These are phyloP conservation scores for Alloscopus bannaensis DNA, from an alignment of 2,888 invertebrate genomes.

Conservation along the genomic window DNA sequence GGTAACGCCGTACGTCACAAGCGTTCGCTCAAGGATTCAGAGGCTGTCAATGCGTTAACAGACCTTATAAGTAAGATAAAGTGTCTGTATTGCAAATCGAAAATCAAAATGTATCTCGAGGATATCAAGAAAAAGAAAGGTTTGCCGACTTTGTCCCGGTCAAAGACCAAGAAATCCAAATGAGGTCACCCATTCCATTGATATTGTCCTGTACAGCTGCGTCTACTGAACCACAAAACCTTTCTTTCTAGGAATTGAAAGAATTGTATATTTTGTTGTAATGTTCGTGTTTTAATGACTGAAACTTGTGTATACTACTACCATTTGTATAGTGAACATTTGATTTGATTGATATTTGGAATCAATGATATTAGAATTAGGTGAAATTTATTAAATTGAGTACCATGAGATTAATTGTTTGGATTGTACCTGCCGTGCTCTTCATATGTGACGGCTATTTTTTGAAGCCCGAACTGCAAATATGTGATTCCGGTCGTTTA, in stretches of 20 bases:
- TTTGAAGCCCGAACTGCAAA: conserved; percentile 26
- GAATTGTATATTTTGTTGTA: too few relatives aligned
- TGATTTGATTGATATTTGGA: too few relatives aligned
- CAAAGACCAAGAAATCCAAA: conserved; percentile 14
- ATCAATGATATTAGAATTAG: too few relatives aligned
- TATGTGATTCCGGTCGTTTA: conserved; percentile 8
- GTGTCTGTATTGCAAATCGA: conserved; percentile 20
- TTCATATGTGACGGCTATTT: conserved; percentile 28
- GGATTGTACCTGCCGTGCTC: neutral
- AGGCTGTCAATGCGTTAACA: neutral
- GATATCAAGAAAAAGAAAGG: conserved; percentile 2
- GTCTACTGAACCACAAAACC: too few relatives aligned
- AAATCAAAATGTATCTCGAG: conserved; percentile 20
- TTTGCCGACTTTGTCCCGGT: too few relatives aligned
- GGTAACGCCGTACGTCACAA: neutral
- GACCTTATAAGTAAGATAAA: conserved; percentile 33
- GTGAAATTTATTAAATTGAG: conserved; percentile 2
- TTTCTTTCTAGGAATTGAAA: too few relatives aligned
- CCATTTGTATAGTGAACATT: too few relatives aligned
- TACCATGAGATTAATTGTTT: neutral
- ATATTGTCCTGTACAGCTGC: too few relatives aligned
- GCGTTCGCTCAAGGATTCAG: neutral
- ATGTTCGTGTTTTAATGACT: too few relatives aligned
- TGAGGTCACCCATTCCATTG: conserved; percentile 18
- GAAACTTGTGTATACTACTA: too few relatives aligned